phyloP scores from a whole-genome alignment of 2,797 vertebrate genomes.

The Chrysocyon brachyurus region DNA sequence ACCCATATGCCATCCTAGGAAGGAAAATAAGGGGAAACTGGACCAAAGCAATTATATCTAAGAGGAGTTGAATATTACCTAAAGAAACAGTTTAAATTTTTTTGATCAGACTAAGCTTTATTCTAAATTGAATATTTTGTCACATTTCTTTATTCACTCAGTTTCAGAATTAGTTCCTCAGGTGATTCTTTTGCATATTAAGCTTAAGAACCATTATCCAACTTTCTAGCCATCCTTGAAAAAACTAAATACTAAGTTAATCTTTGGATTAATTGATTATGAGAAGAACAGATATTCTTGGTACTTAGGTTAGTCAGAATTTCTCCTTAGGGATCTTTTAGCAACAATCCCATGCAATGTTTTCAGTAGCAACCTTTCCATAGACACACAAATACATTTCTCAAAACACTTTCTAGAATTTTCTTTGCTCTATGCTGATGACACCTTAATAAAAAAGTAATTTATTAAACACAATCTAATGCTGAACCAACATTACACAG shows the following conservation, averaged over 20 bases:
- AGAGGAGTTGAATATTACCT: background rate
- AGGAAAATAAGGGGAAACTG: background rate
- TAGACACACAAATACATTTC: background rate
- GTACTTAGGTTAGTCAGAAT: slow-evolving; percentile 46
- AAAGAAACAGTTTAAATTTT: background rate
- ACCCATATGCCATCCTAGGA: background rate
- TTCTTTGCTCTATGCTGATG: background rate
- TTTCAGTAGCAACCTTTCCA: slow-evolving; percentile 25
- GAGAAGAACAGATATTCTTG: background rate
- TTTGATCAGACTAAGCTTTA: background rate
- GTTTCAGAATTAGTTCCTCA: background rate
- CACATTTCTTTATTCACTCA: background rate
- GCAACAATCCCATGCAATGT: background rate
- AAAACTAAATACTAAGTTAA: slow-evolving; percentile 44
- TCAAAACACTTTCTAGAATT: background rate
- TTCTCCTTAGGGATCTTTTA: background rate
- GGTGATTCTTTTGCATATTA: background rate
- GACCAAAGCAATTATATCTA: background rate
- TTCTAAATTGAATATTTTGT: slow-evolving; percentile 28
- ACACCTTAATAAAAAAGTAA: background rate
- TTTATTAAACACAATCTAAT: background rate
- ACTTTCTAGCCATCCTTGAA: background rate
- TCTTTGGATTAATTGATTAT: slow-evolving; percentile 16
- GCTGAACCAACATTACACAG: background rate
- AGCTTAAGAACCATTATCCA: slow-evolving; percentile 26